Conservation (phyloP, 2,113 vertebrate species). For the Oostethus manadensis region DNA sequence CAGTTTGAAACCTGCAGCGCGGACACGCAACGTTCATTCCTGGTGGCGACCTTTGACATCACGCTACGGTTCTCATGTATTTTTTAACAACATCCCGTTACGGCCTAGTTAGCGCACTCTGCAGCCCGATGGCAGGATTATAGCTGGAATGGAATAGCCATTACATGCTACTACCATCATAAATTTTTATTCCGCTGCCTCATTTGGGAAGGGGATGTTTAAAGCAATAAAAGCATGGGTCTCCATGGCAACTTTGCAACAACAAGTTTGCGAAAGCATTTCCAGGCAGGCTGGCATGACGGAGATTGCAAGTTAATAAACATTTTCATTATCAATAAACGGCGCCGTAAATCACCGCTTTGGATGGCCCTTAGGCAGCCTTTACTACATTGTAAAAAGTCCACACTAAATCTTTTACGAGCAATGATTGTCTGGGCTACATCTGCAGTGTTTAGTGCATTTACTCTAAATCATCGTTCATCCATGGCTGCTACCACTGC, state of each 20-base stretch:
- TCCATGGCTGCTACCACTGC: not conserved
- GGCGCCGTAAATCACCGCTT: not conserved
- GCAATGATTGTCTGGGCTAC: not conserved
- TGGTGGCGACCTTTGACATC: not conserved
- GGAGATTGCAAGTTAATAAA: not conserved
- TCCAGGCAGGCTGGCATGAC: not conserved
- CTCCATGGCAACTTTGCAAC: too few species aligned
- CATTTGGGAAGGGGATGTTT: not conserved
- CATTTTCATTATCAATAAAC: not conserved
- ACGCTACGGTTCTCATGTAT: slow-evolving; percentile 5
- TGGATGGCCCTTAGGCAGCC: not conserved
- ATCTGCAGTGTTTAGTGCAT: not conserved
- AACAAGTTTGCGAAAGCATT: too few species aligned
- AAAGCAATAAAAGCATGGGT: not conserved
- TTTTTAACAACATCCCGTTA: slow-evolving; percentile 7
- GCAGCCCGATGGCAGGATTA: not conserved
- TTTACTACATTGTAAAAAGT: slow-evolving; percentile 17
- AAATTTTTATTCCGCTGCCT: not conserved
- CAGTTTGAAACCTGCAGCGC: slow-evolving; percentile 84
- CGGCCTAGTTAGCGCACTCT: slow-evolving; percentile 14
- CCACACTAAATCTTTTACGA: not conserved
- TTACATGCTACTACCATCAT: not conserved
- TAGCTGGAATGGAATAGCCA: not conserved
- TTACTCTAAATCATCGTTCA: not conserved
- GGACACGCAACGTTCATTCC: too few species aligned